Base-by-base conservation (phyloP, 2,113 vertebrate genomes). In the Prunella fulvescens region DNA sequence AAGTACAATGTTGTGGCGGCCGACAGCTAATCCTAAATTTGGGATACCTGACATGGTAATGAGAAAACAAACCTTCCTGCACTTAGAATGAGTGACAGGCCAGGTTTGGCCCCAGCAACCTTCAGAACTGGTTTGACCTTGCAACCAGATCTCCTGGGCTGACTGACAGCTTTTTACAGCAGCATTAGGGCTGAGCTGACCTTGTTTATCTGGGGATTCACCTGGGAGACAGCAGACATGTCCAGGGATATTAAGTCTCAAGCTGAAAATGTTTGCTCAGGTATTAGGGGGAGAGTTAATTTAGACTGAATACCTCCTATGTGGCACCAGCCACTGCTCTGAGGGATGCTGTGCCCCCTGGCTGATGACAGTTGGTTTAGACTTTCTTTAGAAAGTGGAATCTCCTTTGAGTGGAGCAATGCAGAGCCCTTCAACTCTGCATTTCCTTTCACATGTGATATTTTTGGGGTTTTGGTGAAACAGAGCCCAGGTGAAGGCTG, bases 141-240 rank as follows among this genome's bases (percentile, higher is more conserved):
- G 97, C 92, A 95, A 81, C 83, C 93, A 96, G 93, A 96, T 93
- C 95, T 96, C 82, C 94, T 88, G 79, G 92, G 70, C 88, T 97
- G 97, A 97, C 92, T 97, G 97, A 96, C 97, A 98, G 94, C 73
- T 92, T 95, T 97, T 97, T 95, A 97, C 88, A 90, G 95, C 88
- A 0, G n/a, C 92, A 96, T 97, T 97, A 97, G 84, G 81, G 97
- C 93, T 96, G 96, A 93, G 87, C 93, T 96, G 94, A 96, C 96
- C 93, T 95, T 98, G 96, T 97, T 98, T 97, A 94, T 98, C 88
- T 83, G 93, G 86, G 90, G 95, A 97, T 96, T 95, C 97, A 97
- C 97, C 97, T 97, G 96, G 93, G 96, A 97, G 95, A 95, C 91
- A 83, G 95, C 93, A 97, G 96, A 92, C 95, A 95, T 96, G 92